Evolutionary conservation across 2,113 vertebrate genomes (phyloP).

Genomic region (Cyphomyrus plagiostoma): DNA sequence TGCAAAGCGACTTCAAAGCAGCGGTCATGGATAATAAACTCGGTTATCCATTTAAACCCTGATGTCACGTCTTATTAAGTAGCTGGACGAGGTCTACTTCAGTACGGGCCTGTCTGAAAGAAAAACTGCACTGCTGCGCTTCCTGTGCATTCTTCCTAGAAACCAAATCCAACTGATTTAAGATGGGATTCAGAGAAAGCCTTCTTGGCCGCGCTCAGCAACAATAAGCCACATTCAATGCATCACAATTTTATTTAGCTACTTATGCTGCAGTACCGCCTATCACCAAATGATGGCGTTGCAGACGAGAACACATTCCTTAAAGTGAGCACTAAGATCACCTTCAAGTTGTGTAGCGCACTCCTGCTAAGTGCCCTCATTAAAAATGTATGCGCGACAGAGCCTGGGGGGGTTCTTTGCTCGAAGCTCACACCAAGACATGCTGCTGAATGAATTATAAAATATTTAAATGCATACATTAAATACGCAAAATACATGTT

Average conservation of each 20-base stretch:
- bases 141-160: constrained; percentile 11
- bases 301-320: not conserved
- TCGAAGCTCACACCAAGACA: not conserved
- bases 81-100: not conserved
- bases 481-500: not conserved
- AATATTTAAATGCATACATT: not conserved
- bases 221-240: not conserved
- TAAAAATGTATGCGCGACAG: not conserved
- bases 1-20: not conserved
- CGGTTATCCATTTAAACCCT: not conserved
- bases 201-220: not conserved
- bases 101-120: not conserved
- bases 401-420: not conserved
- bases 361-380: not conserved
- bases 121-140: not conserved
- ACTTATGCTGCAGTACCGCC: constrained; percentile 28
- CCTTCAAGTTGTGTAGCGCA: not conserved
- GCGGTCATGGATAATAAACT: not conserved
- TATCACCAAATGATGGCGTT: not conserved
- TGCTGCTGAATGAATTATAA: not conserved
- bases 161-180: not conserved
- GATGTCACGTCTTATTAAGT: not conserved
- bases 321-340: not conserved
- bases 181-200: not conserved
- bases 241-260: not conserved